These are phyloP conservation scores for Telmatochromis sp. DNA, from an alignment of 2,113 vertebrate genomes.

Conservation along the genomic window DNA sequence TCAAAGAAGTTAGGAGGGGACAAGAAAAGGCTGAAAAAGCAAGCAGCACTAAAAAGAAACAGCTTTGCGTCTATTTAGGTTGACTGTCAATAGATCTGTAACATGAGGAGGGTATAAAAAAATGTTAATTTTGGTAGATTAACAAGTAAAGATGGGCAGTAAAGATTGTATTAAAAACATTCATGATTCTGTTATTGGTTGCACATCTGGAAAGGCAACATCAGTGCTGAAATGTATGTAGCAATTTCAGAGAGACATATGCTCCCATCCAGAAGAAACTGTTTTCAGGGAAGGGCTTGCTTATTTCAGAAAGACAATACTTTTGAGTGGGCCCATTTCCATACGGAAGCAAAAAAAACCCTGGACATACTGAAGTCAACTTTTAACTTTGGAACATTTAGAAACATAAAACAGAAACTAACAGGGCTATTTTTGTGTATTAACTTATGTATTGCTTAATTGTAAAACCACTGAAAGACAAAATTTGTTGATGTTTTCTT, in stretches of 20 bases:
- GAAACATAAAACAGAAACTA: neutral
- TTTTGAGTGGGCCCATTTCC: neutral
- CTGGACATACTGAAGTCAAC: neutral
- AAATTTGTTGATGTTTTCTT: neutral
- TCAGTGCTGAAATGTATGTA: neutral
- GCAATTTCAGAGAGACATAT: neutral
- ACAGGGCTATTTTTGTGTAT: neutral
- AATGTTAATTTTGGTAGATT: neutral
- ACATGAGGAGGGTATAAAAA: neutral
- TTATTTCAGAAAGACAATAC: neutral
- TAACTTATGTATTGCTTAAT: neutral
- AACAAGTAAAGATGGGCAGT: neutral
- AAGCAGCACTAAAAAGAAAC: neutral
- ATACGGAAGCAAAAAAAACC: neutral
- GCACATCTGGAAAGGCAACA: neutral
- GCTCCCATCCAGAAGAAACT: neutral
- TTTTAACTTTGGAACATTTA: neutral
- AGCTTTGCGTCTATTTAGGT: neutral
- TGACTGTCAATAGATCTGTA: neutral
- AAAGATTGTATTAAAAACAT: neutral
- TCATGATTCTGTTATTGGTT: neutral
- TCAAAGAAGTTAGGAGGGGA: neutral
- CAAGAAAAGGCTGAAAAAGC: neutral
- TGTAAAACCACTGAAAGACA: neutral
- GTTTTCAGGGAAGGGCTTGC: neutral